These are phyloP conservation scores for Himalopsyche tibetana DNA, from an alignment of 2,888 invertebrate genomes.

Conservation along the genomic window DNA sequence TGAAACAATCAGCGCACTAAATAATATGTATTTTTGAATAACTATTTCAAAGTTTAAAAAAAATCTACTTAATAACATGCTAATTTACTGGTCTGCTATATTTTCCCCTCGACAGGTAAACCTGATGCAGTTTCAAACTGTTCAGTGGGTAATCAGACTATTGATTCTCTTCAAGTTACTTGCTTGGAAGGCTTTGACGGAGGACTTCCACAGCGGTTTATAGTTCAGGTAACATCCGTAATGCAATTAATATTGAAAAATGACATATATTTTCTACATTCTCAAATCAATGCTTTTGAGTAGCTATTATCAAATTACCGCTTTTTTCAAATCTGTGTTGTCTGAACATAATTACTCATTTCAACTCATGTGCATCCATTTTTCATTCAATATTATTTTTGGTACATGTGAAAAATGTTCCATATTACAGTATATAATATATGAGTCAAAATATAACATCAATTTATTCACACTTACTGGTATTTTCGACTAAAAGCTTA, in stretches of 20 bases:
- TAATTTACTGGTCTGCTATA: background rate
- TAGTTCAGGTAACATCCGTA: conserved; percentile 75
- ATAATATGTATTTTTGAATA: background rate
- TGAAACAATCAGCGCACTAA: too few relatives aligned
- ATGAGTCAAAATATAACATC: too few relatives aligned
- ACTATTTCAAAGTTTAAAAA: background rate
- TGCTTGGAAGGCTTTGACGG: conserved; percentile 84
- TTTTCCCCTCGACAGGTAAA: conserved; percentile 74
- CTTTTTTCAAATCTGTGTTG: too few relatives aligned
- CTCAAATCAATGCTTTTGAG: too few relatives aligned
- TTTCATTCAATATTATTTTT: too few relatives aligned
- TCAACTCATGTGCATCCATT: too few relatives aligned
- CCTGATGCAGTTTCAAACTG: conserved; percentile 83
- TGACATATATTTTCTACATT: background rate
- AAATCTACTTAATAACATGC: background rate
- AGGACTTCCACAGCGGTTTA: conserved; percentile 81
- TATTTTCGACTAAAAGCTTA: too few relatives aligned
- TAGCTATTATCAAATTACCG: too few relatives aligned
- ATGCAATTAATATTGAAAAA: background rate
- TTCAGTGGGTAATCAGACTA: conserved; percentile 82
- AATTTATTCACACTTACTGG: too few relatives aligned
- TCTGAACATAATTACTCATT: too few relatives aligned
- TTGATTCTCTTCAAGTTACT: conserved; percentile 80
- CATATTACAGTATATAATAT: too few relatives aligned
- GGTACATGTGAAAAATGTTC: too few relatives aligned